Evolutionary conservation across 1,140 invertebrate genomes (phyloP).

Genomic region (Vollenhovia emeryi): DNA sequence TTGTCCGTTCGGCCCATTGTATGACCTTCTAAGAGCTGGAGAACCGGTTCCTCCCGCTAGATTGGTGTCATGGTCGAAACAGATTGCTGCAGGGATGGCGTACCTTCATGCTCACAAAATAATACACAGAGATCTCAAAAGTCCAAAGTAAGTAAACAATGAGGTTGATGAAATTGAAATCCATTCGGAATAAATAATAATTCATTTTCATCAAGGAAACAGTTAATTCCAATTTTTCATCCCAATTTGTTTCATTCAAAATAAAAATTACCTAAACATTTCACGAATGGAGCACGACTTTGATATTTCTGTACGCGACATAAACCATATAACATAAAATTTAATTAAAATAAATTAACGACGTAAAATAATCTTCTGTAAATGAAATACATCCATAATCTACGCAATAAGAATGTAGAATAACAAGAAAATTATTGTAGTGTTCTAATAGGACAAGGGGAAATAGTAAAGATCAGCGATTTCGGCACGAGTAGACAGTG

Average conservation of each 20-base stretch:
- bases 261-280: not conserved
- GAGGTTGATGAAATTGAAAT: not conserved
- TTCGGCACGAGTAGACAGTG: slow-evolving; percentile 98
- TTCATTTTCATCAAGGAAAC: not conserved
- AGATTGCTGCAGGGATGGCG: slow-evolving; percentile 98
- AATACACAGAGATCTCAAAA: slow-evolving; percentile 98
- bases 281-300: not conserved
- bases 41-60: slow-evolving; percentile 93
- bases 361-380: not conserved
- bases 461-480: slow-evolving; percentile 98
- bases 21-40: slow-evolving; percentile 94
- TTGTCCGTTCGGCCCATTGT: slow-evolving; percentile 97
- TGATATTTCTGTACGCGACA: not conserved
- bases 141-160: slow-evolving; percentile 93
- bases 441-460: slow-evolving; percentile 95
- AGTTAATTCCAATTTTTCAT: not conserved
- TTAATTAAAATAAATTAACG: not conserved
- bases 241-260: not conserved
- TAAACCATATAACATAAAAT: not conserved
- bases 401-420: not conserved
- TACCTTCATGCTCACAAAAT: slow-evolving; percentile 98
- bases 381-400: not conserved
- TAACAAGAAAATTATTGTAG: slow-evolving; percentile 84
- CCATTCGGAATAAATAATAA: not conserved
- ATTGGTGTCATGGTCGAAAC: slow-evolving; percentile 96